These are phyloP conservation scores for Trypoxylon attenuatum DNA, from an alignment of 2,888 invertebrate genomes.

Conservation along the genomic window DNA sequence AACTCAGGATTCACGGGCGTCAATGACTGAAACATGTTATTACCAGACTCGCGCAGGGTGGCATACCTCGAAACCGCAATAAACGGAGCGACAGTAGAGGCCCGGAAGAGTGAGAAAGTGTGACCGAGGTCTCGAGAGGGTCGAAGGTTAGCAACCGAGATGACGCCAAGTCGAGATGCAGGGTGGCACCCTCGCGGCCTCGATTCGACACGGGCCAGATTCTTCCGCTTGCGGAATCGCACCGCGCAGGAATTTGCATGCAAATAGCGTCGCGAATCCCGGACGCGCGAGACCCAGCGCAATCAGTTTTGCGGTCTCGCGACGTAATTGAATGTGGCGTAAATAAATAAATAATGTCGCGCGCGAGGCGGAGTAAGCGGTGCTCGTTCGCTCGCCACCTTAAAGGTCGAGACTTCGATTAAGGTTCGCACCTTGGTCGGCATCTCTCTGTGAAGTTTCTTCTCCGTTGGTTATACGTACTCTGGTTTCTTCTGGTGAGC, in stretches of 20 bases:
- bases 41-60: conserved; percentile 15
- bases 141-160: conserved; percentile 44
- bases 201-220: conserved; percentile 51
- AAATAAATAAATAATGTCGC: conserved; percentile 73
- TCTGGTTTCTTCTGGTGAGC: conserved; percentile 10
- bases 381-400: conserved; percentile 46
- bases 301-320: conserved; percentile 71
- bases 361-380: conserved; percentile 36
- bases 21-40: conserved; percentile 44
- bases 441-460: conserved; percentile 48
- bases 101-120: conserved; percentile 3
- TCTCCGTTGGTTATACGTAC: not conserved
- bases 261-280: conserved; percentile 69
- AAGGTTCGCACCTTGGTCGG: conserved; percentile 58
- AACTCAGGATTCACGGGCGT: conserved; percentile 46
- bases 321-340: conserved; percentile 73
- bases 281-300: conserved; percentile 40
- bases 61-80: conserved; percentile 22
- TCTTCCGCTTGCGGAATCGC: conserved; percentile 51
- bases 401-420: conserved; percentile 70
- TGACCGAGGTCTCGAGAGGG: conserved; percentile 30
- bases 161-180: conserved; percentile 8
- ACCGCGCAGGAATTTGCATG: conserved; percentile 66
- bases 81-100: conserved; percentile 39
- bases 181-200: conserved; percentile 25